These are phyloP conservation scores for Cheilosia soror DNA, from an alignment of 2,888 invertebrate species.

Conservation along the genomic window DNA sequence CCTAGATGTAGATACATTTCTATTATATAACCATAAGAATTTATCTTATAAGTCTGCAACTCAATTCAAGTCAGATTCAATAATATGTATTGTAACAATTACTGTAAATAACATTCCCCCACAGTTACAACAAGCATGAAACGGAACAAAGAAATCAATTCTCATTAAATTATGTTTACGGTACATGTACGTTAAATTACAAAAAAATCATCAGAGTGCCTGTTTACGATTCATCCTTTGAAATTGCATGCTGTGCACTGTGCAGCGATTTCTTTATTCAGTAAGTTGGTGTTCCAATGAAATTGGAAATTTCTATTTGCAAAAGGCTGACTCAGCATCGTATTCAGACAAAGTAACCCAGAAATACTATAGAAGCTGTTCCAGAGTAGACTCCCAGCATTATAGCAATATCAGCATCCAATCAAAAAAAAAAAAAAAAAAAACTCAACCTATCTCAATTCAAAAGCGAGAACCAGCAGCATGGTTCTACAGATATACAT, in stretches of 20 bases:
- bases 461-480: not conserved
- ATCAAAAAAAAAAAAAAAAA: constrained; percentile 15
- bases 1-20: no score
- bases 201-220: constrained; percentile 16
- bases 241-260: constrained; percentile 10
- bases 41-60: no score
- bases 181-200: constrained; percentile 27
- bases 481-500: constrained; percentile 11
- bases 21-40: no score
- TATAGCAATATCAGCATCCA: constrained; percentile 7
- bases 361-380: not conserved
- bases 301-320: constrained; percentile 45
- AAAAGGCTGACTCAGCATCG: constrained; percentile 31
- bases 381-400: not conserved
- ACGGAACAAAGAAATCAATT: not conserved
- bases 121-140: not conserved
- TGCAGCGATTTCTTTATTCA: not conserved
- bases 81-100: no score
- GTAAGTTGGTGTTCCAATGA: not conserved
- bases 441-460: constrained; percentile 1
- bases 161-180: constrained; percentile 22
- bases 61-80: no score
- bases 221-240: constrained; percentile 5
- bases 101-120: no score
- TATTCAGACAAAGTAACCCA: constrained; percentile 5